phyloP scores from a whole-genome alignment of 2,113 vertebrate genomes.

The Formicarius rufipectus region DNA sequence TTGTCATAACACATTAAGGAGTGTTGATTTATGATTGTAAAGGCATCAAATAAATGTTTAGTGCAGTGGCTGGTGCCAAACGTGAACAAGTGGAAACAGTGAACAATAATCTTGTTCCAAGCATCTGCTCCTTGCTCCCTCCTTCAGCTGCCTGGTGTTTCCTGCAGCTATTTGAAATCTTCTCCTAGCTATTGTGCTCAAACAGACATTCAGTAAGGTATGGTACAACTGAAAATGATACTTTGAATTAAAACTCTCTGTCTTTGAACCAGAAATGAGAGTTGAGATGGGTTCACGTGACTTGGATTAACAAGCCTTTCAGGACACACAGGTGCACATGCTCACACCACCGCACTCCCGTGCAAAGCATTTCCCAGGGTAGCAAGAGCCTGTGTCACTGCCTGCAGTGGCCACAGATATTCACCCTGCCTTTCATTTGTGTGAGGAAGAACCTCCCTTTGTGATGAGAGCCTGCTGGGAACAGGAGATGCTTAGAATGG shows the following conservation, averaged over 20 bases:
- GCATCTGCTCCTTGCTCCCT: conserved; percentile 1
- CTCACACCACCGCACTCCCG: neutral
- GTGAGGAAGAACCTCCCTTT: neutral
- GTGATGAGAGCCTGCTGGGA: accelerated
- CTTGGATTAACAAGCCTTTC: neutral
- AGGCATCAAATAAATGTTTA: conserved; percentile 33
- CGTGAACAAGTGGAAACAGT: neutral
- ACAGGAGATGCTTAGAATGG: neutral
- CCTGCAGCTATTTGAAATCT: neutral
- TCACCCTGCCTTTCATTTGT: accelerated
- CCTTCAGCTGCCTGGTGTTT: neutral
- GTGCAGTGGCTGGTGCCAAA: neutral
- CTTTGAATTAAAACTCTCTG: neutral
- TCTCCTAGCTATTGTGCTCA: neutral
- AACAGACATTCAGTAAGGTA: neutral
- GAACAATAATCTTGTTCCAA: neutral
- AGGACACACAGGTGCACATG: neutral
- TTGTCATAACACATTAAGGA: conserved; percentile 27
- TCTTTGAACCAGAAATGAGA: neutral
- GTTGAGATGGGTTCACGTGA: neutral
- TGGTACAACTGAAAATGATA: neutral
- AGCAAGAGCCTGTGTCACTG: neutral
- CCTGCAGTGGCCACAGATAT: neutral
- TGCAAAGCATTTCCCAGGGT: neutral
- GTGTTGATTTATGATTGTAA: conserved; percentile 9